Percentiles rank a stretch among this genome's conserved stretches.
Evolutionary conservation across 1,140 invertebrate genomes (phyloP).

Genomic region (Drosophila orosa): DNA sequence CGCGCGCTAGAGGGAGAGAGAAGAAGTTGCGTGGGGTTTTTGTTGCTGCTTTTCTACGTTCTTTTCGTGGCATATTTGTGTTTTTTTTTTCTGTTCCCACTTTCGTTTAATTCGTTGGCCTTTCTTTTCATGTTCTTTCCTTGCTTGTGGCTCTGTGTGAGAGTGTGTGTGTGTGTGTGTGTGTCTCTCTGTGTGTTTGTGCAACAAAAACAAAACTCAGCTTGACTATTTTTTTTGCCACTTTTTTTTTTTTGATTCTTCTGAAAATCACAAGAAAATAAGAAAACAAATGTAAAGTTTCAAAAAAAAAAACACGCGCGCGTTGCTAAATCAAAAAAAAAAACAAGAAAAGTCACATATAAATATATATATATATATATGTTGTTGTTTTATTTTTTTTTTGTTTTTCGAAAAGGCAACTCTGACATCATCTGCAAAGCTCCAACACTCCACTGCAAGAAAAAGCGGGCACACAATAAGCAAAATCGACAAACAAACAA

Average conservation of each 20-base stretch:
- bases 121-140: conserved; percentile 15
- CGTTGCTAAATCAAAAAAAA: conserved; percentile 12
- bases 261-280: conserved; percentile 15
- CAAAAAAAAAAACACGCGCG: conserved; percentile 23
- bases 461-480: conserved; percentile 18
- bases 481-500: conserved; percentile 4
- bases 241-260: too few species aligned
- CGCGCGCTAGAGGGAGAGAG: conserved; percentile 6
- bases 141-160: conserved; percentile 9
- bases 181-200: conserved; percentile 23
- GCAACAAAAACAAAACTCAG: conserved; percentile 16
- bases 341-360: conserved; percentile 31
- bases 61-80: conserved; percentile 71
- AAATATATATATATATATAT: too few species aligned
- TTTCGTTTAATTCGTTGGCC: conserved; percentile 42
- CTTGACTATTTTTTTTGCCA: conserved; percentile 8
- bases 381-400: conserved; percentile 41
- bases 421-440: conserved; percentile 76
- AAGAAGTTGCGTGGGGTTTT: conserved; percentile 26
- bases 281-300: conserved; percentile 14
- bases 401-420: conserved; percentile 44
- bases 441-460: conserved; percentile 52
- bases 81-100: conserved; percentile 11
- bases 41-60: conserved; percentile 33
- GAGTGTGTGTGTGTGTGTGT: conserved; percentile 1